Evolutionary conservation across 2,113 vertebrate genomes (phyloP), one percentile per base, ranked within the genome.

Genomic region (Neoarius graeffei): DNA sequence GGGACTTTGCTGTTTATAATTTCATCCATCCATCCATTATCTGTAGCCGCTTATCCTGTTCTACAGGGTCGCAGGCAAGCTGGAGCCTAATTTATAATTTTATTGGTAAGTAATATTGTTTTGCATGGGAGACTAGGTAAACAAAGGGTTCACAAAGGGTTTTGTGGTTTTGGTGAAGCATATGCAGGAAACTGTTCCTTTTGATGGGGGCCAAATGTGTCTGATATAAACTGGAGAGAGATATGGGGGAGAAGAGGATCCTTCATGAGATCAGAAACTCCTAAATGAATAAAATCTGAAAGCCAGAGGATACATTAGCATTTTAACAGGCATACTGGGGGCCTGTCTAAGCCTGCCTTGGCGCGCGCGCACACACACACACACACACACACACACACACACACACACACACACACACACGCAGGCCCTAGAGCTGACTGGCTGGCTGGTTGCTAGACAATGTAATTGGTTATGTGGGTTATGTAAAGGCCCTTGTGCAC

Each of bases 401-500:
- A 84, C 83, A 30, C 52, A 59, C 62, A 35, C 83, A 87, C 85
- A 50, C 85, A 60, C 74, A 84, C 5, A 50, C 85, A 62, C 25
- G 25, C 19, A 76, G 69, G 25, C 71, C 42, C 52, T 59, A 64
- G 79, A 94, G 93, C 91, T 92, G 87, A 94, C 92, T 84, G 56
- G 90, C 56, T 88, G 87, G 88, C 92, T 85, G 94, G 95, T 95
- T 95, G 95, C 95, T 95, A 95, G 95, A 95, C 95, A 95, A 94
- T 95, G 93, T 90, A 93, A 93, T 94, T 95, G 94, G 94, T 95
- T 95, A 93, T 94, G 94, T 93, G 94, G 94, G 95, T 95, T 95
- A 95, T 95, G 94, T 95, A 95, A 95, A 96, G 95, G 94, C 94
- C 94, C 95, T 95, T 93, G 92, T 95, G 92, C 92, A 91, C 93